A percentile compares a stretch with the other conserved stretches of the same genome.
These are phyloP conservation scores for Corythucha ciliata DNA, from an alignment of 2,888 invertebrate species.

Conservation along the genomic window DNA sequence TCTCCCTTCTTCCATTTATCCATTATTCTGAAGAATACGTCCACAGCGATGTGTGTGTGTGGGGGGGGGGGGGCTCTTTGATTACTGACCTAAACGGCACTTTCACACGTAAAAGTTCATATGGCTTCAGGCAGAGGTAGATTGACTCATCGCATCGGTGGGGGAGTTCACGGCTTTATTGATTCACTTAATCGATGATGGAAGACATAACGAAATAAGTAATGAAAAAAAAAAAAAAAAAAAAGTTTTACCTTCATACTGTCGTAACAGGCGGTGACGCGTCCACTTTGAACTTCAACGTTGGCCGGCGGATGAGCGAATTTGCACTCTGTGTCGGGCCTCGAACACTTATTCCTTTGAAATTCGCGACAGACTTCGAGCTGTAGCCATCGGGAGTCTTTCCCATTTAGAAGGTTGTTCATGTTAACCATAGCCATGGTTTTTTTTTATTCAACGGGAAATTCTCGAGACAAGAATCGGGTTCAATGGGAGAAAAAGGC, in stretches of 20 bases:
- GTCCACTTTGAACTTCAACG: slow-evolving; percentile 99
- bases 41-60: too few species aligned
- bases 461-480: background rate
- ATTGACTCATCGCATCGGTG: background rate
- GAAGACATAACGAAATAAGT: background rate
- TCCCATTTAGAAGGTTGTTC: slow-evolving; percentile 94
- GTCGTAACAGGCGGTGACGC: slow-evolving; percentile 99
- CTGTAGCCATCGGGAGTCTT: slow-evolving; percentile 99
- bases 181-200: background rate
- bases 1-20: too few species aligned
- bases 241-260: slow-evolving; percentile 89
- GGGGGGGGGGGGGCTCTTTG: too few species aligned
- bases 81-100: too few species aligned
- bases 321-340: slow-evolving; percentile 99
- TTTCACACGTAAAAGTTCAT: too few species aligned
- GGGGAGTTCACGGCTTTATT: background rate
- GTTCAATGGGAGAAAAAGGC: background rate
- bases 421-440: slow-evolving; percentile 84
- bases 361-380: slow-evolving; percentile 99
- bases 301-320: slow-evolving; percentile 99
- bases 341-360: slow-evolving; percentile 98
- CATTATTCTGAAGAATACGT: too few species aligned
- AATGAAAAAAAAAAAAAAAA: background rate
- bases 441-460: background rate
- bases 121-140: background rate